These are phyloP conservation scores for Albula goreensis DNA, from an alignment of 2,113 vertebrate species.

Conservation along the genomic window DNA sequence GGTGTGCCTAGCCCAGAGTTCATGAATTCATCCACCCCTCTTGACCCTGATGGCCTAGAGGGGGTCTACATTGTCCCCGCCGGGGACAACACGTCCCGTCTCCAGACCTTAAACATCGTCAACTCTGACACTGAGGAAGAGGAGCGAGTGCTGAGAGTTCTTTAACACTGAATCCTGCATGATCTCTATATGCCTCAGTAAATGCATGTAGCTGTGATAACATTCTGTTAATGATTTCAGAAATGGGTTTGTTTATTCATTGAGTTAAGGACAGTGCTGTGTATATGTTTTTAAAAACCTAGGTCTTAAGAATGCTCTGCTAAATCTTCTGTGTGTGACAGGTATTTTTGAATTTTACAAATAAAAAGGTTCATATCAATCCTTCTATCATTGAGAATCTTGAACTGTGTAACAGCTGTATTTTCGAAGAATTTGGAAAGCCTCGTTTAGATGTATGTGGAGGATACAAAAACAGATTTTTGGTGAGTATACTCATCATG, in stretches of 20 bases:
- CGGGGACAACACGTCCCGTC: conserved; percentile 61
- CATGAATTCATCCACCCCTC: conserved; percentile 50
- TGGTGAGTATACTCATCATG: no score
- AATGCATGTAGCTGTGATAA: not conserved
- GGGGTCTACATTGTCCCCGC: conserved; percentile 22
- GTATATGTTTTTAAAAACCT: not conserved
- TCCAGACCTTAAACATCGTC: conserved; percentile 66
- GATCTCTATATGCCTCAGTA: not conserved
- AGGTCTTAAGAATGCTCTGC: not conserved
- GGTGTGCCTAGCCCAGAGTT: conserved; percentile 46
- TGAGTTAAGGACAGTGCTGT: not conserved
- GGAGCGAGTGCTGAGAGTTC: conserved; percentile 67
- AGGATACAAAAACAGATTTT: no score
- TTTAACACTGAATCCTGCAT: conserved; percentile 51
- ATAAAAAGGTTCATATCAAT: not conserved
- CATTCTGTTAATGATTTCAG: not conserved
- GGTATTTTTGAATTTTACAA: not conserved
- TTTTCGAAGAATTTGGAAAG: no score
- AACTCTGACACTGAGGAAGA: conserved; percentile 70
- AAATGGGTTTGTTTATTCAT: conserved; percentile 1
- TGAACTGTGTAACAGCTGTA: no score
- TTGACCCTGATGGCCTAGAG: conserved; percentile 53
- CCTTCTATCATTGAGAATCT: no score
- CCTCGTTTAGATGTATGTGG: no score
- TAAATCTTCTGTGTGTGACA: not conserved